Conservation (phyloP, 2,113 vertebrate genomes). For the Marmota monax region DNA sequence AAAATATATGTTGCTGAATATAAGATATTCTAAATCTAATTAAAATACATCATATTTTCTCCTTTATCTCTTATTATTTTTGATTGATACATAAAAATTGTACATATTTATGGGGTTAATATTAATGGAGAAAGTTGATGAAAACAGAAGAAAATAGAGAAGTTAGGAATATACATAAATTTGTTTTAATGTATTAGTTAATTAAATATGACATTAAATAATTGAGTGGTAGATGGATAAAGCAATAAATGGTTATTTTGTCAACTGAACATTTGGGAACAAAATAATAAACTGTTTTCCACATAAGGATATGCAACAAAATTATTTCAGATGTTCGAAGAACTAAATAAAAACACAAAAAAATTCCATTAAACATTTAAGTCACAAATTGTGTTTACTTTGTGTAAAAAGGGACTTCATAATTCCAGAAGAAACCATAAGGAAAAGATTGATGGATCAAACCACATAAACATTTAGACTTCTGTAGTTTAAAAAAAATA, state of each 20-base stretch:
- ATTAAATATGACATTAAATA: neutral
- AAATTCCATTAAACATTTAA: neutral
- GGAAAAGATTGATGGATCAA: neutral
- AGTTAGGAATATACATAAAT: neutral
- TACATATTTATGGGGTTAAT: neutral
- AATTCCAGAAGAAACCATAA: neutral
- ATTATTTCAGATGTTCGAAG: neutral
- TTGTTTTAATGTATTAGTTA: neutral
- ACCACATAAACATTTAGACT: neutral
- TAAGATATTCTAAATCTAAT: neutral
- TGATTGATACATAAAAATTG: neutral
- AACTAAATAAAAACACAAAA: neutral
- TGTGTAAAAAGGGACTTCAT: neutral
- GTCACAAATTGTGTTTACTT: neutral
- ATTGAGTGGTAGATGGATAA: neutral
- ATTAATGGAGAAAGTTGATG: neutral
- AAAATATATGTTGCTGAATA: neutral
- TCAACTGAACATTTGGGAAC: neutral
- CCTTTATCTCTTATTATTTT: neutral
- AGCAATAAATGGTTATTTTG: neutral
- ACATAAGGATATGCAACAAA: neutral
- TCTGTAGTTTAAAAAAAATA: neutral
- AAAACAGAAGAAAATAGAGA: neutral
- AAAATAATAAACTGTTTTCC: constrained; percentile 18
- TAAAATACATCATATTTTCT: neutral